Conservation (phyloP, 64 coral and sea anemone species). For the Montipora cactus region DNA sequence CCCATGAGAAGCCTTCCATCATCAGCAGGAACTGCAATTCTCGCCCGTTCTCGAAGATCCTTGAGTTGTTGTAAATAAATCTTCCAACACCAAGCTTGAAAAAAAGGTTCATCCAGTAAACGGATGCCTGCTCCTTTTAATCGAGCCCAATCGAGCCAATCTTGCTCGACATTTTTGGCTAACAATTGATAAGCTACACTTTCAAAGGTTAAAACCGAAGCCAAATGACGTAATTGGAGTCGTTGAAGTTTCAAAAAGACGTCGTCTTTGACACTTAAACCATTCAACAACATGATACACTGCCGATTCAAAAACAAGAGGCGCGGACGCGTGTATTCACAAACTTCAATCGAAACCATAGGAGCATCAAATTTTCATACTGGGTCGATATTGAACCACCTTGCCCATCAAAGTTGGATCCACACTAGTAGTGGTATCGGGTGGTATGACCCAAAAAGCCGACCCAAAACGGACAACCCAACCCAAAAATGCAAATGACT, state of each 20-base stretch:
- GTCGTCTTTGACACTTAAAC: constrained; percentile 87
- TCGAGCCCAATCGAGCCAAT: constrained; percentile 57
- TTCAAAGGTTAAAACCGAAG: constrained; percentile 84
- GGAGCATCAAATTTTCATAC: constrained; percentile 85
- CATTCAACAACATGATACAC: constrained; percentile 84
- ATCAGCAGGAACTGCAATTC: constrained; percentile 85
- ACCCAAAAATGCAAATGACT: no score
- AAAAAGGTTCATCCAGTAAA: constrained; percentile 85
- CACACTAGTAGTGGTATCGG: neutral
- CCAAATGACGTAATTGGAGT: constrained; percentile 75
- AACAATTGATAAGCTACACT: constrained; percentile 64
- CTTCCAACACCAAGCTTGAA: constrained; percentile 67
- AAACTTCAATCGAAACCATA: constrained; percentile 73
- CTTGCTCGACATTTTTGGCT: constrained; percentile 39
- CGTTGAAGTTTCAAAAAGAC: constrained; percentile 78
- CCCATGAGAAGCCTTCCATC: constrained; percentile 86
- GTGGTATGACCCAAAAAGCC: no score
- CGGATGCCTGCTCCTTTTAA: constrained; percentile 75
- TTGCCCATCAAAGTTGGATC: constrained; percentile 66
- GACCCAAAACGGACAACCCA: no score
- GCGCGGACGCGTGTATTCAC: constrained; percentile 61
- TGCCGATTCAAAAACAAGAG: constrained; percentile 88
- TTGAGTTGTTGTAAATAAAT: constrained; percentile 83
- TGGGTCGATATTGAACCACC: constrained; percentile 74
- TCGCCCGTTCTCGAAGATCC: constrained; percentile 73